phyloP scores from a whole-genome alignment of 2,888 invertebrate genomes.

The Latrodectus elegans region DNA sequence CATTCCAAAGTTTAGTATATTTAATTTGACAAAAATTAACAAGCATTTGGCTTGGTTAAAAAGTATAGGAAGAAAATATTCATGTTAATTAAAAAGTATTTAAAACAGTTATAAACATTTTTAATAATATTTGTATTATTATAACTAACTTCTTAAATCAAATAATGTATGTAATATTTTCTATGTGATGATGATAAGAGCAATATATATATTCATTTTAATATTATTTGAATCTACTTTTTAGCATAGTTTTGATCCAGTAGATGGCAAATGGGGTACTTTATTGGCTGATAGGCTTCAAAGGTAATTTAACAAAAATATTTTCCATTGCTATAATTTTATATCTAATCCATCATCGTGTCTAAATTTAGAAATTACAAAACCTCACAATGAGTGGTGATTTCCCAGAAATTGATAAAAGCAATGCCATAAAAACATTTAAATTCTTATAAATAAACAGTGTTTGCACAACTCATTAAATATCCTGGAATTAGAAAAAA shows the following conservation, averaged over 20 bases:
- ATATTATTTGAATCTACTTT: slow-evolving; percentile 10
- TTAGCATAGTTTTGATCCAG: slow-evolving; percentile 59
- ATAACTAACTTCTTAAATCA: neutral
- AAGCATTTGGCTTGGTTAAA: neutral
- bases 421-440: neutral
- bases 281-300: slow-evolving; percentile 72
- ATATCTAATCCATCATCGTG: neutral
- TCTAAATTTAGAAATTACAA: neutral
- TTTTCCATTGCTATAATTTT: neutral
- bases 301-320: slow-evolving; percentile 52
- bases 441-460: neutral
- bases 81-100: neutral
- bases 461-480: too few species aligned
- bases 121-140: neutral
- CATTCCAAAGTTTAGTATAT: neutral
- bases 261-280: slow-evolving; percentile 74
- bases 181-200: neutral
- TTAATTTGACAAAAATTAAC: neutral
- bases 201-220: neutral
- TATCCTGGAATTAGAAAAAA: too few species aligned
- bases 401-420: neutral
- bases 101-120: neutral
- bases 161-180: neutral
- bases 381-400: neutral
- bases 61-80: neutral